These are phyloP conservation scores for Holcopasites calliopsidis DNA, from an alignment of 1,140 invertebrate genomes.

Conservation along the genomic window DNA sequence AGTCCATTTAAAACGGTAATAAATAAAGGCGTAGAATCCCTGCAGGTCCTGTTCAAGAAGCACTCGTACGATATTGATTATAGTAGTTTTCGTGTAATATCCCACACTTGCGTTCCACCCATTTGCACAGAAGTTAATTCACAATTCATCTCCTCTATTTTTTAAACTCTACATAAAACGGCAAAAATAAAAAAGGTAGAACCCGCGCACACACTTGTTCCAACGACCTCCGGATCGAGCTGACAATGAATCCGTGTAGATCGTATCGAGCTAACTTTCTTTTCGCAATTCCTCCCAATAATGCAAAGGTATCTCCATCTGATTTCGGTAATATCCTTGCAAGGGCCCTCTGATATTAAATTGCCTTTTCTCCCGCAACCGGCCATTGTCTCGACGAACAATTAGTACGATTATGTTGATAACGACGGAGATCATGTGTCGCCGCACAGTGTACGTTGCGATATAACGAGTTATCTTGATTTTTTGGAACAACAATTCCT, in stretches of 20 bases:
- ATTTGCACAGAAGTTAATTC: too few species aligned
- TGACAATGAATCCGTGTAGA: slow-evolving; percentile 44
- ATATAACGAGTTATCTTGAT: slow-evolving; percentile 21
- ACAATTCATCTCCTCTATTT: too few species aligned
- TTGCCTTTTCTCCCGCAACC: slow-evolving; percentile 17
- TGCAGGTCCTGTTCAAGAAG: too few species aligned
- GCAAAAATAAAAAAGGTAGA: neutral
- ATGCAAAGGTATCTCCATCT: slow-evolving; percentile 27
- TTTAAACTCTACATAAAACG: too few species aligned
- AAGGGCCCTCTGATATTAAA: slow-evolving; percentile 37
- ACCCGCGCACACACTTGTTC: slow-evolving; percentile 27
- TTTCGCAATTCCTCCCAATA: slow-evolving; percentile 42
- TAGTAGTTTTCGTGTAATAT: too few species aligned
- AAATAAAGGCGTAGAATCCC: too few species aligned
- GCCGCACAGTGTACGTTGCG: slow-evolving; percentile 7
- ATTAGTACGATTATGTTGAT: slow-evolving; percentile 37
- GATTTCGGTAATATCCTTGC: slow-evolving; percentile 25
- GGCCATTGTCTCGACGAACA: slow-evolving; percentile 30
- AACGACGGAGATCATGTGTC: slow-evolving; percentile 5
- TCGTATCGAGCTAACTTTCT: slow-evolving; percentile 40
- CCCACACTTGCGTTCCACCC: too few species aligned
- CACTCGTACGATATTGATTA: too few species aligned
- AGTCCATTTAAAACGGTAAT: too few species aligned
- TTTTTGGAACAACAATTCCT: slow-evolving; percentile 15
- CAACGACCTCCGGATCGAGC: slow-evolving; percentile 14